phyloP scores from a whole-genome alignment of 2,888 invertebrate species.

The Mesopsocus fuscifrons region DNA sequence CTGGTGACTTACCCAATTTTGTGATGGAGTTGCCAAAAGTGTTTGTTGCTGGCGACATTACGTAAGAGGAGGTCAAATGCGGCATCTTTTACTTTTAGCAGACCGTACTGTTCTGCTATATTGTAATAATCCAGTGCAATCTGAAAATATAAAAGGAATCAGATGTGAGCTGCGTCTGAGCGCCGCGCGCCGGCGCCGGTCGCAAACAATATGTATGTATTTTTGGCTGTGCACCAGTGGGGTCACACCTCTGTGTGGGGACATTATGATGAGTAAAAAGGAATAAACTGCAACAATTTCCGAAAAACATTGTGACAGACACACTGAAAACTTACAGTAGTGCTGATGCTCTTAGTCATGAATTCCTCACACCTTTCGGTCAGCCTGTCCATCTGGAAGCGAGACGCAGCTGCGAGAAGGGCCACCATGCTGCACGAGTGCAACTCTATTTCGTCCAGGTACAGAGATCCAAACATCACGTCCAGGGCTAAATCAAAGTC shows the following conservation, averaged over 20 bases:
- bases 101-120: background rate
- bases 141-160: background rate
- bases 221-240: no score
- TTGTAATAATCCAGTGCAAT: background rate
- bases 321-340: background rate
- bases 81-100: background rate
- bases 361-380: constrained; percentile 51
- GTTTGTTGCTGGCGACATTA: background rate
- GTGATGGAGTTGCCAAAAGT: background rate
- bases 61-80: background rate
- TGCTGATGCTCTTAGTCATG: constrained; percentile 36
- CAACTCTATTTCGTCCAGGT: constrained; percentile 48
- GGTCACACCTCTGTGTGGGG: no score
- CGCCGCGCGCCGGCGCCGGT: no score
- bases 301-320: no score
- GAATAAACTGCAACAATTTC: no score
- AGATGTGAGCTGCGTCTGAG: no score
- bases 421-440: constrained; percentile 43
- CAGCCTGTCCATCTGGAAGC: constrained; percentile 49
- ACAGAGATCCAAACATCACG: constrained; percentile 51
- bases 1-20: background rate
- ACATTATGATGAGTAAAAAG: no score
- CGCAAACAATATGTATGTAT: no score
- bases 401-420: constrained; percentile 47
- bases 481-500: constrained; percentile 34